Evolutionary conservation across 2,888 invertebrate genomes (phyloP), one percentile per base, ranked within the genome.

Genomic region (Drosophila formosana): DNA sequence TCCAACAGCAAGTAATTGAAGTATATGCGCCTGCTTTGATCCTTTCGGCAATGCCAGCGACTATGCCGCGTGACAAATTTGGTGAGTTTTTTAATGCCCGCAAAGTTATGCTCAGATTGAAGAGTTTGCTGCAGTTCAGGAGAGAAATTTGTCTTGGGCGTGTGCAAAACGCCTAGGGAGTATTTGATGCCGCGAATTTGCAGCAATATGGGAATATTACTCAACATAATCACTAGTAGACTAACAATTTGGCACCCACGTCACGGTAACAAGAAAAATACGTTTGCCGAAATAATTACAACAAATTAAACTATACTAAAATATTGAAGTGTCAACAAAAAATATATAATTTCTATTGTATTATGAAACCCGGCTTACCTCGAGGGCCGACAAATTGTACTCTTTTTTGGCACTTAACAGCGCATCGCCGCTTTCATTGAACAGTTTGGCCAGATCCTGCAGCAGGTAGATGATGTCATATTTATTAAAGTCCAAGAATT

Each of bases 381-480:
- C 95, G 53, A 98, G 92, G 6, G 97, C 96, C 66, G 95, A 95
- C 75, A 98, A 95, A 68, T 94, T 94, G 89, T 96, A 95, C 81
- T 91, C 92, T 57, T 94, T 93, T 86, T 94, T 94, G 64, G 94
- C 93, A 91, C 94, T 94, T 85, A 96, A 85, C 4, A 93, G 88
- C 39, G 93, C 93, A 89, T 97, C 96, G 9, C 96, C 97, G 92
- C 95, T 95, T 70, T 95, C 94, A 92, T 95, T 97, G 84, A 97
- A 95, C 73, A 95, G 94, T 78, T 96, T 94, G 0, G 98, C 97
- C 91, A 98, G 93, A 89, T 95, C 95, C 93, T 97, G 96, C 13
- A 91, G 82, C 78, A 98, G 93, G 90, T 97, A 98, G 88, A 96
- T 96, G 80, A 98, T 96, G 92, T 98, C 98, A 93, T 98, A 98